Conservation (phyloP, 2,797 vertebrate genomes). For the Poeciliopsis presidionis region DNA sequence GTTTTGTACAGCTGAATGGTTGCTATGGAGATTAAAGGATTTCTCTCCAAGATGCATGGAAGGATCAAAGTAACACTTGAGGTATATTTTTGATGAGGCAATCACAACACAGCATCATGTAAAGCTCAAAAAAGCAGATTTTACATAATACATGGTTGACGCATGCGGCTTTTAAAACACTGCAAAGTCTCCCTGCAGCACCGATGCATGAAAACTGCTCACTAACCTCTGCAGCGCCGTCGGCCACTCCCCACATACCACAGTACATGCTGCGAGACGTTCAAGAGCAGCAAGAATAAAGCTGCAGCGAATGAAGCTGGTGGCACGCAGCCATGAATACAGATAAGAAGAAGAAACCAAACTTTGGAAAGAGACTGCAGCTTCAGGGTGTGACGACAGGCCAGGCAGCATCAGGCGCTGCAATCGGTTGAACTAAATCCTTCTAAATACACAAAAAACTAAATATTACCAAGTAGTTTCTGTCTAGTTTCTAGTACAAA, state of each 20-base stretch:
- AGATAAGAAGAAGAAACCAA: background rate
- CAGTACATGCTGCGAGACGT: background rate
- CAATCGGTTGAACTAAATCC: background rate
- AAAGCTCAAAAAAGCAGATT: too few relatives aligned
- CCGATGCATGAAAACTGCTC: background rate
- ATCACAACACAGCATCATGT: too few relatives aligned
- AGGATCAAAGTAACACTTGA: too few relatives aligned
- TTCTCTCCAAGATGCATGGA: too few relatives aligned
- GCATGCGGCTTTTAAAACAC: too few relatives aligned
- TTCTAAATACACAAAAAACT: too few relatives aligned
- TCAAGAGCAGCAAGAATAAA: conserved; percentile 1
- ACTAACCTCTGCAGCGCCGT: background rate
- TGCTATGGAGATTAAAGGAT: too few relatives aligned
- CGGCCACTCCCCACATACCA: background rate
- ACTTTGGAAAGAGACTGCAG: background rate
- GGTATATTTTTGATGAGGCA: too few relatives aligned
- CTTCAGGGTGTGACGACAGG: background rate
- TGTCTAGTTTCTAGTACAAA: too few relatives aligned
- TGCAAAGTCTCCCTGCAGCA: background rate
- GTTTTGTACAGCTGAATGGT: too few relatives aligned
- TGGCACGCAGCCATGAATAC: background rate
- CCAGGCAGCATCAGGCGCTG: background rate
- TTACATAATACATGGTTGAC: background rate
- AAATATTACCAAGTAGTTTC: too few relatives aligned
- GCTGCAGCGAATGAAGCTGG: background rate